phyloP scores from a whole-genome alignment of 2,888 invertebrate species.

The Eupithecia dodoneata region DNA sequence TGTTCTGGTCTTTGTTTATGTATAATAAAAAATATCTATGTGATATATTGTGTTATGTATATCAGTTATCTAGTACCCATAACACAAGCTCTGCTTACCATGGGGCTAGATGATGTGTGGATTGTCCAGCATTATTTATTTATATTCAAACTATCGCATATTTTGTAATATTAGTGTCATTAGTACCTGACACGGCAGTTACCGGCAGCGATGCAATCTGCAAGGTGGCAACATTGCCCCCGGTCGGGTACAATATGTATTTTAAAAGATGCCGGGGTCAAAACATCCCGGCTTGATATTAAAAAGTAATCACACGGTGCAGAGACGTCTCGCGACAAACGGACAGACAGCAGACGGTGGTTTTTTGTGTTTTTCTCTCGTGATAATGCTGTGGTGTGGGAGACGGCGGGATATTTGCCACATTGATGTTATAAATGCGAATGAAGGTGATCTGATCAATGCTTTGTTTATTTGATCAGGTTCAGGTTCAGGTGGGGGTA shows the following conservation, averaged over 20 bases:
- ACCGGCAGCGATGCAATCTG: not conserved
- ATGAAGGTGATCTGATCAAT: too few species aligned
- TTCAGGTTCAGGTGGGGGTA: too few species aligned
- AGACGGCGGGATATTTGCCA: not conserved
- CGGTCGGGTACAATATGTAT: not conserved
- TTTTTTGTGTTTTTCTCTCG: not conserved
- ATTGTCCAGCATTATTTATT: too few species aligned
- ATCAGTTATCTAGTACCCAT: too few species aligned
- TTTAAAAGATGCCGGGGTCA: not conserved
- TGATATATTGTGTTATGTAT: too few species aligned
- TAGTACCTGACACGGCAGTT: not conserved
- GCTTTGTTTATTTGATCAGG: too few species aligned
- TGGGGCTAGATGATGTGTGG: too few species aligned
- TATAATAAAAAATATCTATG: too few species aligned
- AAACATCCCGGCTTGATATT: constrained; percentile 2
- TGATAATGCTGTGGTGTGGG: constrained; percentile 5
- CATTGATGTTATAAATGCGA: not conserved
- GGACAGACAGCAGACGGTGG: constrained; percentile 6
- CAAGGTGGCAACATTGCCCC: not conserved
- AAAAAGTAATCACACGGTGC: constrained; percentile 4
- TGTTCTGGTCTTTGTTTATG: too few species aligned
- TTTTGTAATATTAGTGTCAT: too few species aligned
- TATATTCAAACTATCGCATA: too few species aligned
- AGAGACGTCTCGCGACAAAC: not conserved
- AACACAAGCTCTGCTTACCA: too few species aligned